These are phyloP conservation scores for Setophaga petechia DNA, from an alignment of 2,113 vertebrate species.

Conservation along the genomic window DNA sequence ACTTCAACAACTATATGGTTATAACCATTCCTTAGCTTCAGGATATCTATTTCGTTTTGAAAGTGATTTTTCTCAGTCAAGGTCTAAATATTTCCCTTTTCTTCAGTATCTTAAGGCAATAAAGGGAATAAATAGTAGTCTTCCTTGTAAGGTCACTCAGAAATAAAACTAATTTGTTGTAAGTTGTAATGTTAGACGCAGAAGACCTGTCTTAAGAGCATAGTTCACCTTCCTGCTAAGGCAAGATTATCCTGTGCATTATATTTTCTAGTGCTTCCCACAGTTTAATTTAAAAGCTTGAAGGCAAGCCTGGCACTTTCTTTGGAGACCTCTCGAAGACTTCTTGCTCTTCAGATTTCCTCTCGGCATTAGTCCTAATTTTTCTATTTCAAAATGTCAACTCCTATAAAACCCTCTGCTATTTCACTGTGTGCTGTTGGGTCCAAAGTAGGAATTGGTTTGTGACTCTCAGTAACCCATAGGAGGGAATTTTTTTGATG, in stretches of 20 bases:
- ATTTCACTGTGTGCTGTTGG: neutral
- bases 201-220: neutral
- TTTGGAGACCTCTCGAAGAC: neutral
- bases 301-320: neutral
- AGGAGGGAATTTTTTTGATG: neutral
- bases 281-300: neutral
- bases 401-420: neutral
- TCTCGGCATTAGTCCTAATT: neutral
- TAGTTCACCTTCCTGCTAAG: slow-evolving; percentile 6
- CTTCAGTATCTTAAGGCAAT: neutral
- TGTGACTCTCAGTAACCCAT: neutral
- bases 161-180: slow-evolving; percentile 33
- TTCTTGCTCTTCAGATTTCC: slow-evolving; percentile 15
- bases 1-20: neutral
- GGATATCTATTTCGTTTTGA: neutral
- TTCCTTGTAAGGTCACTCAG: neutral
- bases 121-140: neutral
- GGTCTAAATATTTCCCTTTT: neutral
- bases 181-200: neutral
- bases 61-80: neutral
- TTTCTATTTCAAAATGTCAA: slow-evolving; percentile 9
- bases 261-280: neutral
- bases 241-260: slow-evolving; percentile 1
- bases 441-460: neutral
- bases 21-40: neutral